Base-by-base conservation (phyloP, 1,140 invertebrate species). In the Choristoneura fumiferana region DNA sequence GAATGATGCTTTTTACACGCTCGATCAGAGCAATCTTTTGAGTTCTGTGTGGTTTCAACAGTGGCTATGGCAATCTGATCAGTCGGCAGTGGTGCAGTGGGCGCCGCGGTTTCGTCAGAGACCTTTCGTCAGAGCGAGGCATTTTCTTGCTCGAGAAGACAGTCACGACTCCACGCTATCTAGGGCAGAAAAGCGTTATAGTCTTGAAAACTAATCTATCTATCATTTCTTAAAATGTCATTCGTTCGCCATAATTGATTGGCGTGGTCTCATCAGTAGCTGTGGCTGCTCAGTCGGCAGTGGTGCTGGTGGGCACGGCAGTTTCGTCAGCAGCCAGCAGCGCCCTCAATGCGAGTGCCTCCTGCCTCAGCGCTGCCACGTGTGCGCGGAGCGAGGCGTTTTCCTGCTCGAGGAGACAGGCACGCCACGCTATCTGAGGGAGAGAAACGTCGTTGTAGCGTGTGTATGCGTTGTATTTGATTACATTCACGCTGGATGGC, bases 361-460 rank as follows among this genome's bases (percentile, higher is more conserved):
- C 96, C 73, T 97, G 95, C n/a, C 95, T 84, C 1, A 97, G 78
- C 0, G 95, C 94, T 12, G 94, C 82, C 0, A 97, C 90, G 79
- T 97, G 95, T 0, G 95, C 95, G 49, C 95, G 90, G 1, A 97
- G 84, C 17, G 96, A 92, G 0, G 95, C 94, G 73, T 97, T 97
- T 84, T 97, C 96, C 76, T 96, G 95, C 77, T 97, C 95, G 12
- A 97, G 81, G 17, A 95, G 91, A 36, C 93, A 94, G 0, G 95
- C 95, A 36, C 94, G 91, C 63, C 96, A 91, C 0, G 95, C 95
- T 58, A 97, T 94, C 92, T 95, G 85, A 61, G 22, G 38, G 45
- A 59, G n/a, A n/a, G n/a, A n/a, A n/a, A n/a, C n/a, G 36, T 13
- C n/a, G 9, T 38, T 12, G 38, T 14, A 14, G 38, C 13, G 13